Evolutionary conservation across 2,888 invertebrate genomes (phyloP).

Genomic region (Matsumyia berberina): DNA sequence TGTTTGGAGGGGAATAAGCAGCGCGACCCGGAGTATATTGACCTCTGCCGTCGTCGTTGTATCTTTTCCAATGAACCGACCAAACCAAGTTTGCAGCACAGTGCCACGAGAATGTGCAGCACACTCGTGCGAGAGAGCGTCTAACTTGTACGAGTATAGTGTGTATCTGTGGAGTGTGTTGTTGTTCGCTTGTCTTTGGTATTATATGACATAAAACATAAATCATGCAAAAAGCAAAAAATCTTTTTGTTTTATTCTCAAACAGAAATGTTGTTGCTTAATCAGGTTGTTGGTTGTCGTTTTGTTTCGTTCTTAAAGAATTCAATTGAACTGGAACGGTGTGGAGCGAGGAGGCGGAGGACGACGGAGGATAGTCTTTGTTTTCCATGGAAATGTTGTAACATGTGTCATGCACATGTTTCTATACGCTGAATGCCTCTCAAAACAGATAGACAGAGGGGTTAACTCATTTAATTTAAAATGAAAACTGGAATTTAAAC

Average conservation of each 20-base stretch:
- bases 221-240: constrained; percentile 65
- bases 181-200: constrained; percentile 58
- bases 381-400: constrained; percentile 49
- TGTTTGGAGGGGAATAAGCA: constrained; percentile 37
- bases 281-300: constrained; percentile 58
- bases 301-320: constrained; percentile 49
- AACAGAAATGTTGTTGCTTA: constrained; percentile 58
- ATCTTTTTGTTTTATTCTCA: constrained; percentile 18
- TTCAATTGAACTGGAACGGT: constrained; percentile 44
- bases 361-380: constrained; percentile 15
- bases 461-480: constrained; percentile 44
- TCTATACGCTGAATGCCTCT: constrained; percentile 7
- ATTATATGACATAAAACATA: constrained; percentile 71
- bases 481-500: constrained; percentile 50
- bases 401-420: constrained; percentile 70
- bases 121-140: constrained; percentile 28
- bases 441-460: constrained; percentile 23
- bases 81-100: constrained; percentile 16
- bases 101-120: constrained; percentile 61
- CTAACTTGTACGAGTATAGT: constrained; percentile 24
- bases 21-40: constrained; percentile 71
- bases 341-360: neutral
- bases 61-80: constrained; percentile 47
- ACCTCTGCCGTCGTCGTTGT: constrained; percentile 64
- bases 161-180: constrained; percentile 36